phyloP scores from a whole-genome alignment of 2,888 invertebrate species.

The Hirtodrosophila alboralis region DNA sequence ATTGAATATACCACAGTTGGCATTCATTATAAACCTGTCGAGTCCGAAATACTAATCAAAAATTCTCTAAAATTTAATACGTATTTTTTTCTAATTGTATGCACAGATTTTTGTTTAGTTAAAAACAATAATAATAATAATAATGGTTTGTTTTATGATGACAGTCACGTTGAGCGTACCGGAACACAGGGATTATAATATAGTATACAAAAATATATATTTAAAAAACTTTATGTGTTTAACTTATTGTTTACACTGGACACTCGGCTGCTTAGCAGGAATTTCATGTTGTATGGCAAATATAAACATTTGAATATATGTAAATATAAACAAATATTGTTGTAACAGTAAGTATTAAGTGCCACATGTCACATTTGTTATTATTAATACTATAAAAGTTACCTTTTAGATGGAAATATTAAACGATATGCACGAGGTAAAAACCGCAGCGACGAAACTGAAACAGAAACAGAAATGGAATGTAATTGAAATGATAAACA shows the following conservation, averaged over 20 bases:
- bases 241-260: conserved; percentile 12
- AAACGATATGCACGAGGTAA: conserved; percentile 10
- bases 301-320: background rate
- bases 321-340: conserved; percentile 12
- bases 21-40: conserved; percentile 59
- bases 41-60: conserved; percentile 62
- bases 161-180: conserved; percentile 38
- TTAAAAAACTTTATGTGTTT: too few species aligned
- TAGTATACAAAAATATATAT: too few species aligned
- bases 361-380: conserved; percentile 42
- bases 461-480: conserved; percentile 32
- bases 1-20: conserved; percentile 57
- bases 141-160: conserved; percentile 13
- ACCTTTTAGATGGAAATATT: conserved; percentile 20
- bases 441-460: conserved; percentile 25
- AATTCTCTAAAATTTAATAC: conserved; percentile 19
- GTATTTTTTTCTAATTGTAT: conserved; percentile 27
- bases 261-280: conserved; percentile 21
- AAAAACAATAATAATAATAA: conserved; percentile 12
- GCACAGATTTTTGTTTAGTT: conserved; percentile 30
- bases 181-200: conserved; percentile 10
- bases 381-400: conserved; percentile 23
- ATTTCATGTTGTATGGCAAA: conserved; percentile 22
- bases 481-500: conserved; percentile 32
- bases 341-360: background rate